These are phyloP conservation scores for Dynastes maya DNA, from an alignment of 2,888 invertebrate species.

Conservation along the genomic window DNA sequence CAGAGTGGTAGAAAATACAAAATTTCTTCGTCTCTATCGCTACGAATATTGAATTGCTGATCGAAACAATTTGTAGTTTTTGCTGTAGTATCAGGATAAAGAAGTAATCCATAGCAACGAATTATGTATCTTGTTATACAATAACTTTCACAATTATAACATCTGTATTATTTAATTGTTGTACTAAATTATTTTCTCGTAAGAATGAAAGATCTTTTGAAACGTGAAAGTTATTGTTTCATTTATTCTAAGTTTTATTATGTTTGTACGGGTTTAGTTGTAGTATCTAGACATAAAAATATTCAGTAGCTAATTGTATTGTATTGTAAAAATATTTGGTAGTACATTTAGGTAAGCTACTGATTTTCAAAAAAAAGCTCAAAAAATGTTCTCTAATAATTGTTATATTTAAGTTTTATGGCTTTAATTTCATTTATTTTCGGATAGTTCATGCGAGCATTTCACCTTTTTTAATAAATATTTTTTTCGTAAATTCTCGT, in stretches of 20 bases:
- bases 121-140: constrained; percentile 1
- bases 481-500: constrained; percentile 58
- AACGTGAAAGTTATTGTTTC: background rate
- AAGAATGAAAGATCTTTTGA: too few relatives aligned
- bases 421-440: constrained; percentile 57
- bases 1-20: too few relatives aligned
- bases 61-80: too few relatives aligned
- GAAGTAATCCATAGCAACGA: constrained; percentile 15
- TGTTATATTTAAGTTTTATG: constrained; percentile 48
- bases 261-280: constrained; percentile 5
- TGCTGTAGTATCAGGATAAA: background rate
- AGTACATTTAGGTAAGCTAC: constrained; percentile 54
- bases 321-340: constrained; percentile 51
- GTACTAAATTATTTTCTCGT: too few relatives aligned
- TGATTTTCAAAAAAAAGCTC: constrained; percentile 55
- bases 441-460: constrained; percentile 47
- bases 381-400: constrained; percentile 50
- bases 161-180: constrained; percentile 1
- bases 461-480: constrained; percentile 57
- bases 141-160: too few relatives aligned
- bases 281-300: constrained; percentile 35
- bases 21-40: too few relatives aligned
- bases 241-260: constrained; percentile 38
- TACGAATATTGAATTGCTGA: too few relatives aligned
- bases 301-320: constrained; percentile 56